phyloP scores from a whole-genome alignment of 2,797 vertebrate species.

The Cyclopterus lumpus region DNA sequence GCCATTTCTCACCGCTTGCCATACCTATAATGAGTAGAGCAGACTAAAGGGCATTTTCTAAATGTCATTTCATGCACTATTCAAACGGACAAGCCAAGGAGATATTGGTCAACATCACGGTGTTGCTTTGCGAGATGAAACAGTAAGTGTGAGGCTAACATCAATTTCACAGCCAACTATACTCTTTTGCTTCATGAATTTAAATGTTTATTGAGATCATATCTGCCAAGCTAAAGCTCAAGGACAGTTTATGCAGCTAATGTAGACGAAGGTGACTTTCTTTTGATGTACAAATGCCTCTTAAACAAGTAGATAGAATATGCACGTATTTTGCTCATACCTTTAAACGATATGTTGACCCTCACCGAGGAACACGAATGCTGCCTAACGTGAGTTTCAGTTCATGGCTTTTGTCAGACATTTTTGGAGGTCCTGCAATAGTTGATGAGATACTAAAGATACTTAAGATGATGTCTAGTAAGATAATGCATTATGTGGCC shows the following conservation, averaged over 20 bases:
- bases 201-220: conserved; percentile 37
- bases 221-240: conserved; percentile 22
- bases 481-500: conserved; percentile 21
- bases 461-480: neutral
- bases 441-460: conserved; percentile 1
- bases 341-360: neutral
- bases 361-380: neutral
- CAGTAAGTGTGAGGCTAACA: conserved; percentile 45
- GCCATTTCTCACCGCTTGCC: conserved; percentile 46
- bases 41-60: conserved; percentile 69
- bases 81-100: conserved; percentile 61
- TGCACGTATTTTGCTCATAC: neutral
- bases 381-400: neutral
- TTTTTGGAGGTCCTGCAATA: neutral
- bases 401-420: neutral
- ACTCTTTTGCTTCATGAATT: conserved; percentile 57
- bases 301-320: neutral
- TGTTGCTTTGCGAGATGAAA: conserved; percentile 63
- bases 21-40: conserved; percentile 65
- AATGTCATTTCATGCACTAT: conserved; percentile 74
- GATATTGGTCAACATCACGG: conserved; percentile 61
- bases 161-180: conserved; percentile 62
- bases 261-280: neutral
- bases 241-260: neutral
- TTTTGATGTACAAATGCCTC: neutral